Conservation (phyloP, 2,113 vertebrate species). For the Otus sunia region DNA sequence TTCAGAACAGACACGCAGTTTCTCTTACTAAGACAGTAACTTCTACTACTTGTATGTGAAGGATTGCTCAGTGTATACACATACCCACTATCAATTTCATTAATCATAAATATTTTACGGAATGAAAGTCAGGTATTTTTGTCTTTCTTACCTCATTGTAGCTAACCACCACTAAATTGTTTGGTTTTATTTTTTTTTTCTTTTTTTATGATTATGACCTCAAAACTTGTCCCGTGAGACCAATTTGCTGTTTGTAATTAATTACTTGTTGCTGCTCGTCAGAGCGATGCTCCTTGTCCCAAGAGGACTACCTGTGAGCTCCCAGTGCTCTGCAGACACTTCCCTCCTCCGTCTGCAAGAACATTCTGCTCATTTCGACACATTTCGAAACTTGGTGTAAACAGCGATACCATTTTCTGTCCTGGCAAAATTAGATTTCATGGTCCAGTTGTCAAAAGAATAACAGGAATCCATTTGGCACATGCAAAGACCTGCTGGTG, state of each 20-base stretch:
- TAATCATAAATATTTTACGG: neutral
- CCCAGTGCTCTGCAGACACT: neutral
- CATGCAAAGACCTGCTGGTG: neutral
- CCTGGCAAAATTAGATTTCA: conserved; percentile 23
- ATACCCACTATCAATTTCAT: neutral
- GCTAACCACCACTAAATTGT: neutral
- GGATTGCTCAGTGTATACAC: neutral
- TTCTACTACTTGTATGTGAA: neutral
- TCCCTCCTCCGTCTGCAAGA: neutral
- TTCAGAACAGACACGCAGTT: neutral
- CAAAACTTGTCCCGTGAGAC: neutral
- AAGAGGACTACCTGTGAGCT: neutral
- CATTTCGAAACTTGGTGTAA: neutral
- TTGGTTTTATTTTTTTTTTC: neutral
- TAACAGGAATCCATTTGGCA: neutral
- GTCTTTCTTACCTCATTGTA: neutral
- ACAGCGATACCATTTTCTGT: neutral
- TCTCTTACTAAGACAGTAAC: neutral
- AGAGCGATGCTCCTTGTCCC: neutral
- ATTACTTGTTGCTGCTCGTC: neutral
- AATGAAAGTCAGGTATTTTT: neutral
- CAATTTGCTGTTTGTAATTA: neutral
- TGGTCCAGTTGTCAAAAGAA: neutral
- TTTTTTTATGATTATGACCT: neutral
- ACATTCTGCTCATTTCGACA: neutral